Base-by-base conservation (phyloP, 2,797 vertebrate species). In the Pygocentrus nattereri region DNA sequence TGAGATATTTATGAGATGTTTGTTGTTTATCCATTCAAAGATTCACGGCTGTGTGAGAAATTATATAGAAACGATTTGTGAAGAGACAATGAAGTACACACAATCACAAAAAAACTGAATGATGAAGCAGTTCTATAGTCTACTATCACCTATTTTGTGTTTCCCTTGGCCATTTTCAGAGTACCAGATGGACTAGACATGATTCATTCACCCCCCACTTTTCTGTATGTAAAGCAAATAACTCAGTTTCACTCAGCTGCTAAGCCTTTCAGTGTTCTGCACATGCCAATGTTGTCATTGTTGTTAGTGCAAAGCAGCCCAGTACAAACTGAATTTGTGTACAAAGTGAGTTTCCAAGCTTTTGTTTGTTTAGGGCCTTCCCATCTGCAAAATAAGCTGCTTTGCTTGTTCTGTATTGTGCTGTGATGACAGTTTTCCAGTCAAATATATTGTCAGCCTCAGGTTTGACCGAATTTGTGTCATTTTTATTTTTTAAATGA, bases 191-290 rank as follows among this genome's bases (percentile, higher is more conserved):
- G 31, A 34, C 2, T 31, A 64, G 21, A 67, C 64, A 67, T 47
- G 67, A 44, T 52, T 27, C 15, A 19, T n/a, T 72, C 44, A 70
- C 47, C 25, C 25, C n/a, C 11, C 27, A 19, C 25, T 31, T 72
- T 50, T 31, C 6, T 79, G 41, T 21, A 71, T 34, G 21, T 62
- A 19, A 79, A 62, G 25, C 54, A 78, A 31, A 78, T 38, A 13
- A 7, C n/a, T 44, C n/a, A 25, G 34, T 27, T 58, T 58, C 58
- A 38, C 44, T 76, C 47, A n/a, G 5, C 2, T 4, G 41, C 30
- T 23, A 2, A 68, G 44, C 75, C 18, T 56, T 47, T 2, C 65
- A 62, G 21, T 50, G 41, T 50, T 49, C n/a, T 30, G 23, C 68
- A 19, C 13, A 62, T 64, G 58, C 58, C 62, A 71, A 79, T 38